These are phyloP conservation scores for Aphrocallistes beatrix DNA, from an alignment of 37 sponge, comb jelly and placozoan species.

Conservation along the genomic window DNA sequence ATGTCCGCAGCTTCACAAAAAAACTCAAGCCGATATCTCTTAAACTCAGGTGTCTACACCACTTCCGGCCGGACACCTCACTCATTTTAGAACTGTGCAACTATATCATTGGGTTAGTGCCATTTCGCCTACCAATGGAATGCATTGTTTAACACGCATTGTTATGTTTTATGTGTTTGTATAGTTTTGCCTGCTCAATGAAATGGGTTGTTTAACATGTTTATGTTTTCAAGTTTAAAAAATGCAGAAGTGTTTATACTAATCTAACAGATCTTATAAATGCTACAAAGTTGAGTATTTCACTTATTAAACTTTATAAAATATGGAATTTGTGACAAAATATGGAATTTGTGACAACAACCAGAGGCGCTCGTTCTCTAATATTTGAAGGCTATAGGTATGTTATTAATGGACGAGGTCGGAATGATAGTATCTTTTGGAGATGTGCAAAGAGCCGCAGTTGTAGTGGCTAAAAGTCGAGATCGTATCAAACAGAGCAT, in stretches of 20 bases:
- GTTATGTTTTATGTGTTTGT: too few relatives aligned
- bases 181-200: too few relatives aligned
- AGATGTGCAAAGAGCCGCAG: neutral
- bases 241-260: neutral
- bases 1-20: too few relatives aligned
- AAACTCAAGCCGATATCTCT: too few relatives aligned
- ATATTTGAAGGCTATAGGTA: constrained; percentile 22
- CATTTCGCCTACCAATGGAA: neutral
- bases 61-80: too few relatives aligned
- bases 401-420: neutral
- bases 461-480: neutral
- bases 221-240: neutral
- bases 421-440: too few relatives aligned
- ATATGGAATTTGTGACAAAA: neutral
- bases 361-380: too few relatives aligned
- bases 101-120: neutral
- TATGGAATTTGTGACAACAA: neutral
- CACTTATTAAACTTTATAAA: neutral
- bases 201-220: too few relatives aligned
- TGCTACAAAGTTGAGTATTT: neutral
- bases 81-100: too few relatives aligned
- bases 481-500: neutral
- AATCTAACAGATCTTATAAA: neutral
- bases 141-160: too few relatives aligned
- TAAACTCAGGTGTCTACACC: too few relatives aligned